phyloP scores from a whole-genome alignment of 35 echinoderm and acorn worm species.

The Amphiura filiformis region DNA sequence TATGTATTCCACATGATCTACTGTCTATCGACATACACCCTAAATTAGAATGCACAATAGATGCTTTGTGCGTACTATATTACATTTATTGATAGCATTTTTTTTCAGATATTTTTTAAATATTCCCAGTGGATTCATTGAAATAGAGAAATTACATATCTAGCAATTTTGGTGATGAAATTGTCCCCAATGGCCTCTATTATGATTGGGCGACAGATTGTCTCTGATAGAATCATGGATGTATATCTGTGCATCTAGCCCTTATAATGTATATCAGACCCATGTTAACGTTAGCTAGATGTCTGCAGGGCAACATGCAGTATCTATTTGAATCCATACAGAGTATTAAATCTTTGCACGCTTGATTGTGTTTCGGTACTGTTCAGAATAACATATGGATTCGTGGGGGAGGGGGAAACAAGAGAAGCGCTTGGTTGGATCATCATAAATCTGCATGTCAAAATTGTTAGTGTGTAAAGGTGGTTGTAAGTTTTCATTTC shows the following conservation, averaged over 20 bases:
- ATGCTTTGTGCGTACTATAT: background rate
- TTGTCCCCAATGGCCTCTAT: background rate
- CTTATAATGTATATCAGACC: no score
- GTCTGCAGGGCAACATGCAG: no score
- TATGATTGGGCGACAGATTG: background rate
- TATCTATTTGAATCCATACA: no score
- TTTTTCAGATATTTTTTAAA: background rate
- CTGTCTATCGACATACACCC: background rate
- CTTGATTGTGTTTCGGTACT: no score
- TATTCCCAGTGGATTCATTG: background rate
- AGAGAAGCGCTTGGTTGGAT: no score
- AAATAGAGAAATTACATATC: background rate
- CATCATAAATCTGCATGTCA: no score
- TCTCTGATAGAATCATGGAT: background rate
- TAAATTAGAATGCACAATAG: background rate
- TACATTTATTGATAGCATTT: background rate
- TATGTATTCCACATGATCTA: background rate
- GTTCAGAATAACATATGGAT: no score
- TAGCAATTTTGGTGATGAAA: conserved; percentile 7
- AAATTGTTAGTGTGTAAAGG: no score
- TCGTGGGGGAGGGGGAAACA: no score
- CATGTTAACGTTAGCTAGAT: no score
- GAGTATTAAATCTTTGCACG: no score
- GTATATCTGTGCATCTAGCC: background rate
- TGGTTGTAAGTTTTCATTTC: no score